Conservation (phyloP, 2,888 invertebrate genomes). For the Pammene fasciana region DNA sequence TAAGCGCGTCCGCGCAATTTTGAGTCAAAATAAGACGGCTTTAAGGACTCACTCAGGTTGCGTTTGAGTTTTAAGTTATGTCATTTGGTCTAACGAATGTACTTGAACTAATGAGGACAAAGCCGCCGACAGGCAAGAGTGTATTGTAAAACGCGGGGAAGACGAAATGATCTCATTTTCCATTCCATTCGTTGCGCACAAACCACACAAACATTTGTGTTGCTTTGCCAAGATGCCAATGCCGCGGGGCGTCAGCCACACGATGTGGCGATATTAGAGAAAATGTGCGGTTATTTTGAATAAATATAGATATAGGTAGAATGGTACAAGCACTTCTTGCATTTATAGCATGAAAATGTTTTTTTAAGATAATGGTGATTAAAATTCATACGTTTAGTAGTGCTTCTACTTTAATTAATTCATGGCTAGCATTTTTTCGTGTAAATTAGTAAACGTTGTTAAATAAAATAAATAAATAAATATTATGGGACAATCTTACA, state of each 20-base stretch:
- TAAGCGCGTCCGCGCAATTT: neutral
- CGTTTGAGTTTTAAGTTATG: neutral
- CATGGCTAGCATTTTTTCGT: no score
- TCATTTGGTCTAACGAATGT: neutral
- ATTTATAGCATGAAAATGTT: no score
- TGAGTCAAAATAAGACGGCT: neutral
- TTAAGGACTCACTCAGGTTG: neutral
- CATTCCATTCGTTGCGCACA: conserved; percentile 68
- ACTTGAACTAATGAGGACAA: conserved; percentile 37
- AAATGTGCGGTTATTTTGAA: neutral
- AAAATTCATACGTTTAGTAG: no score
- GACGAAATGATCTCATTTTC: conserved; percentile 65
- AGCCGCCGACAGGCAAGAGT: conserved; percentile 32
- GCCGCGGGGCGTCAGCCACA: conserved; percentile 10
- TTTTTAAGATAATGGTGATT: no score
- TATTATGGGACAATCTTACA: no score
- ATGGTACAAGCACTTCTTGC: no score
- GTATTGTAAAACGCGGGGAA: conserved; percentile 35
- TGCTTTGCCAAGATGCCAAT: conserved; percentile 49
- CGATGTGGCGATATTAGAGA: neutral
- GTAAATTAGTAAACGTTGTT: no score
- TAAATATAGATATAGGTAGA: no score
- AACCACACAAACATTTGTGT: conserved; percentile 67
- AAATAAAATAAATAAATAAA: no score
- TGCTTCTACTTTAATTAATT: no score